Evolutionary conservation across 2,797 vertebrate species (phyloP).

Genomic region (Crax fasciolata): DNA sequence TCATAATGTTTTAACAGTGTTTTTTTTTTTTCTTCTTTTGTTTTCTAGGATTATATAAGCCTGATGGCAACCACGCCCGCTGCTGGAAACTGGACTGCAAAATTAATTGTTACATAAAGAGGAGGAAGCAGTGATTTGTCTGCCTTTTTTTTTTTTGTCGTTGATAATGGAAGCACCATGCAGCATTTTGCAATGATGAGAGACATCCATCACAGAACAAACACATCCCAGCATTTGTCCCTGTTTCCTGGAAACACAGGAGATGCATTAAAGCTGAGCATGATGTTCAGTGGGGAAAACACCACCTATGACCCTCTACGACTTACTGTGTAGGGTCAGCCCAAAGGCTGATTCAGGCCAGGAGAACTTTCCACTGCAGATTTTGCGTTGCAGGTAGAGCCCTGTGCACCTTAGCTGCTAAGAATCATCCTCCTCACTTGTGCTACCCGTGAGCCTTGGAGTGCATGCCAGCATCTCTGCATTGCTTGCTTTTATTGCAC

Average conservation of each 20-base stretch:
- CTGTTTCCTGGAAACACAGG: neutral
- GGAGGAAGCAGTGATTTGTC: neutral
- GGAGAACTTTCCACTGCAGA: neutral
- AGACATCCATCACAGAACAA: neutral
- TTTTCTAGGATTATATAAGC: neutral
- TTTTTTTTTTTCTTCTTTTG: neutral
- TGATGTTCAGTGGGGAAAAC: rapidly evolving
- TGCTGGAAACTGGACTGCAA: neutral
- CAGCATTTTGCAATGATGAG: neutral
- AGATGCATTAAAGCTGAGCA: neutral
- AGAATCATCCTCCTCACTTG: neutral
- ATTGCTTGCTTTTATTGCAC: neutral
- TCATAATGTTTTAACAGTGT: neutral
- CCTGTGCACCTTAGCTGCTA: neutral
- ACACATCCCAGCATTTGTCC: rapidly evolving
- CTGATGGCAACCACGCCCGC: neutral
- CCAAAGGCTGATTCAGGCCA: neutral
- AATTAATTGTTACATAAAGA: neutral
- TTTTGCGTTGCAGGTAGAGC: neutral
- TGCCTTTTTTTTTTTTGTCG: neutral
- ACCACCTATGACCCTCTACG: neutral
- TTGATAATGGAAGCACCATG: neutral
- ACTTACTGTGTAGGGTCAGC: neutral
- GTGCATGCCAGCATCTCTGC: neutral
- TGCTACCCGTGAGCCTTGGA: neutral